A percentile compares a stretch with the other conserved stretches of the same genome.
phyloP scores from a whole-genome alignment of 2,797 vertebrate genomes.

The Pipistrellus kuhlii region DNA sequence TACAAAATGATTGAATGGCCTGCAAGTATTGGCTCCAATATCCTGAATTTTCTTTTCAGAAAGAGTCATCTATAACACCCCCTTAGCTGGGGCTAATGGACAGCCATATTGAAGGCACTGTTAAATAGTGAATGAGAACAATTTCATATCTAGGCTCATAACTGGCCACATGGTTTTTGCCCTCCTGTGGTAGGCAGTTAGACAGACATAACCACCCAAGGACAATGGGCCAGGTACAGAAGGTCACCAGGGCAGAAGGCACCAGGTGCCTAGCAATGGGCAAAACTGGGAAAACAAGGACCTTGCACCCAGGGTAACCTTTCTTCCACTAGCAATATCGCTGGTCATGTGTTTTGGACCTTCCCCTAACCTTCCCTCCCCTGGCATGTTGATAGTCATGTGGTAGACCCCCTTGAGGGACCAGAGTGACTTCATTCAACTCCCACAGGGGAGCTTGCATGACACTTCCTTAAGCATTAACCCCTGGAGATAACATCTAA shows the following conservation, averaged over 20 bases:
- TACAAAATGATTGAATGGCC: not conserved
- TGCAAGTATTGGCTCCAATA: not conserved
- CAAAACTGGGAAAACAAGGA: not conserved
- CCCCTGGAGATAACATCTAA: not conserved
- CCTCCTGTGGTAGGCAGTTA: not conserved
- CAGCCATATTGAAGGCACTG: not conserved
- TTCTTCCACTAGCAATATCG: not conserved
- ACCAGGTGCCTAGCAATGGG: not conserved
- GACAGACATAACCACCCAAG: not conserved
- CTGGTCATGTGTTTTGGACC: not conserved
- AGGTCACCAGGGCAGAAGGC: not conserved
- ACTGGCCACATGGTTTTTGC: not conserved
- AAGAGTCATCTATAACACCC: not conserved
- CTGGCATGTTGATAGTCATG: not conserved
- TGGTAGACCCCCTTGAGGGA: not conserved
- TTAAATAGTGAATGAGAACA: not conserved
- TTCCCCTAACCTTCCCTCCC: not conserved
- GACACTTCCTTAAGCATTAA: not conserved
- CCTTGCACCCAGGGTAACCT: not conserved
- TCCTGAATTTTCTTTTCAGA: not conserved
- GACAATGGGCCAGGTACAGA: not conserved
- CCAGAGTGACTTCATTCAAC: not conserved
- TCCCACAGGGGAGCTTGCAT: not conserved
- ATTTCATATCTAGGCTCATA: not conserved
- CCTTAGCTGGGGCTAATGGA: not conserved